Evolutionary conservation across 2,888 invertebrate species (phyloP), one percentile per base, ranked within the genome.

Genomic region (Caenorhabditis japonica): DNA sequence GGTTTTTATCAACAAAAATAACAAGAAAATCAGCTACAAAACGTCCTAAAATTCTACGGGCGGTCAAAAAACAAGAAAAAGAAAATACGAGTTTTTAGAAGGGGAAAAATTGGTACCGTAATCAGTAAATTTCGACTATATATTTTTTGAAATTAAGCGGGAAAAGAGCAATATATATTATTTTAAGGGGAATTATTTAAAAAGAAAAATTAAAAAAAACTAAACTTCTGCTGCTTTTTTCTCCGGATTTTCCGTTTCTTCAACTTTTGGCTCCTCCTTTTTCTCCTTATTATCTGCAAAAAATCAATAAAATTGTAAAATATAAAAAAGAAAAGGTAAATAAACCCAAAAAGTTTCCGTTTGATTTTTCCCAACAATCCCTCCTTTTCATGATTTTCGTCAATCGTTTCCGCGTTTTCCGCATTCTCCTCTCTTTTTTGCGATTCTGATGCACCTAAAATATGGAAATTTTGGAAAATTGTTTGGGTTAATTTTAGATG

Each of bases 341-440:
- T 19, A 21, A 44, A 60, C 69, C 80, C 80, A 43, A 77, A 76
- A 53, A 80, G 53, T 25, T 66, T 61, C 41, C 68, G 66, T 53
- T 80, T 80, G 47, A 80, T 61, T 60, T 75, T 77, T 27, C 72
- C 62, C 10, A 80, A 53, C 38, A 77, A 75, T 10, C 77, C 77
- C 23, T 70, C 75, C n/a, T 53, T 55, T 19, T 69, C 72, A 36
- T 62, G 44, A 21, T 58, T 51, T 21, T 56, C 72, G 13, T 60
- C 69, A 38, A 69, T 36, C 21, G 59, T 73, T 49, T 73, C 73
- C 17, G 68, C 73, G 8, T 75, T 70, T 46, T 70, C 73, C 4
- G 53, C 68, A 25, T 39, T 51, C 33, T 47, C 52, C 38, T 46
- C 52, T 44, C 30, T 36, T 36, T 61, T 62, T 62, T 36, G 46